Evolutionary conservation across 2,888 invertebrate genomes (phyloP).

Genomic region (Gastracanthus pulcherrimus): DNA sequence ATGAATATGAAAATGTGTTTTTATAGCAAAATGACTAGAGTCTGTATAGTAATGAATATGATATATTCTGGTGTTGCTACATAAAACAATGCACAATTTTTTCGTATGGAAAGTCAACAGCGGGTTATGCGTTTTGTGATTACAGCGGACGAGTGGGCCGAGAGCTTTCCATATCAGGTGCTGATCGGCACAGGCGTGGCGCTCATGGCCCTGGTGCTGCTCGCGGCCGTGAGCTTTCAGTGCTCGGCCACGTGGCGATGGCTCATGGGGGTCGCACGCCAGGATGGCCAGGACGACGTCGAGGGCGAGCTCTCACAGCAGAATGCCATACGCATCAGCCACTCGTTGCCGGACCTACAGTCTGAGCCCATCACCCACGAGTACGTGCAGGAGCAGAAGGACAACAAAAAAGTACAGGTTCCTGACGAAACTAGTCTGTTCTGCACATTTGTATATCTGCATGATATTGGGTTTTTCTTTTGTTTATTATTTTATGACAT

Average conservation of each 20-base stretch:
- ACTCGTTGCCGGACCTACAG: slow-evolving; percentile 87
- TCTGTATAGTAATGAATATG: no score
- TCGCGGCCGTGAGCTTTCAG: slow-evolving; percentile 86
- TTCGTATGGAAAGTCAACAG: no score
- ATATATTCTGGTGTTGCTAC: no score
- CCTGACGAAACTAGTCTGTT: slow-evolving; percentile 39
- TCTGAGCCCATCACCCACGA: slow-evolving; percentile 84
- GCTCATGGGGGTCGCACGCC: slow-evolving; percentile 79
- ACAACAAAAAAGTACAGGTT: slow-evolving; percentile 82
- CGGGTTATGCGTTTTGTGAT: not conserved
- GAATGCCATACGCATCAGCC: slow-evolving; percentile 86
- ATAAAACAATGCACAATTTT: no score
- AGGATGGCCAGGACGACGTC: slow-evolving; percentile 71
- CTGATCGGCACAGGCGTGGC: slow-evolving; percentile 80
- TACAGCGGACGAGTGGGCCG: slow-evolving; percentile 54
- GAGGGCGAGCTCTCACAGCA: slow-evolving; percentile 82
- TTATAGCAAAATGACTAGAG: no score
- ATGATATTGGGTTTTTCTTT: not conserved
- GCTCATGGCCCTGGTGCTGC: slow-evolving; percentile 83
- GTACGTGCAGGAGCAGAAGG: slow-evolving; percentile 86
- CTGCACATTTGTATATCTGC: not conserved
- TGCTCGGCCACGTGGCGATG: slow-evolving; percentile 87
- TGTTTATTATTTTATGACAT: not conserved
- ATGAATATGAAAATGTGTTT: no score
- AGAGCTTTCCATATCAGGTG: slow-evolving; percentile 79